Base-by-base conservation (phyloP, 2,113 vertebrate species). In the Embiotoca jacksoni region DNA sequence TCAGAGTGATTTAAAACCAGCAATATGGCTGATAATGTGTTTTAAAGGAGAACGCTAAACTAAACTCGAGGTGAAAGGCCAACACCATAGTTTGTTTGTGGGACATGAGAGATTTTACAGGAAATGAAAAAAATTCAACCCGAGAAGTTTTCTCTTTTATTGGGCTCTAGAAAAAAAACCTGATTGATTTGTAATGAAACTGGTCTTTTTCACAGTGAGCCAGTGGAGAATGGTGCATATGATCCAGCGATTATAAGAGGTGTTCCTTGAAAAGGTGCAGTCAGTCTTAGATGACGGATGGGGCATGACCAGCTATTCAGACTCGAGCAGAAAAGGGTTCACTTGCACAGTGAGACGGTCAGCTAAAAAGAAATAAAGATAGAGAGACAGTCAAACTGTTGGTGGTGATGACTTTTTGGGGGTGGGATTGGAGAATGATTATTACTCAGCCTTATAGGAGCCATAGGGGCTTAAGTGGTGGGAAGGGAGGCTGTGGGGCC, bases 211-310 rank as follows among this genome's bases (percentile, higher is more conserved):
- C 30, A 5, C 1, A 13, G 47, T 52, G 49, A 74, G 47, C 3
- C 16, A 65, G 59, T 39, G 8, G 70, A 50, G 50, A 37, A 37
- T 7, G 39, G 44, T 33, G 32, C 37, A 53, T 52, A 70, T 36
- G 36, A 70, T 32, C 72, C 46, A 59, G 56, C 3, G 31, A 47
- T 58, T 37, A 37, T 54, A 50, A 59, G 69, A 33, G 49, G 44
- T 67, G 65, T 62, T 78, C 59, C 33, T 70, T 88, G 54, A 58
- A 67, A 73, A 61, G 57, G 68, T 75, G 47, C 71, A 36, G 7
- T 52, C 72, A 59, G 68, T 36, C 65, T 68, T 7, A 37, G 49
- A 83, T 72, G 61, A 72, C 33, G 56, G 63, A 69, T 39, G 56
- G 35, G 31, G 54, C 44, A 41, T 73, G 53, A 56, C 75, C 56